Percentiles rank a stretch among this genome's conserved stretches.
phyloP scores from a whole-genome alignment of 2,797 vertebrate genomes.

The Aythya fuligula region DNA sequence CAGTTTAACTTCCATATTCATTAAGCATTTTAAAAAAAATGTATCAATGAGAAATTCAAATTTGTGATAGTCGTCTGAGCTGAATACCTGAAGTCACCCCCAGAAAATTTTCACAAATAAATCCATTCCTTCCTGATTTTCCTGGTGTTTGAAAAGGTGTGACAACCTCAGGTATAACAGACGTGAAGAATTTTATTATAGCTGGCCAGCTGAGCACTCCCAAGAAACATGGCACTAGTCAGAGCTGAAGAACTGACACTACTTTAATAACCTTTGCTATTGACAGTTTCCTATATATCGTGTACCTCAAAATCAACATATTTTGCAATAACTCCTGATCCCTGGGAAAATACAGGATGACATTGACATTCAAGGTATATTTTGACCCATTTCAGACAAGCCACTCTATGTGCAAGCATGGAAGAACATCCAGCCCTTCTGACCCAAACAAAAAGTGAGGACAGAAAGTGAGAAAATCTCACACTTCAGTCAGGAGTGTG shows the following conservation, averaged over 20 bases:
- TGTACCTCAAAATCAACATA: background rate
- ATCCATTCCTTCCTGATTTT: background rate
- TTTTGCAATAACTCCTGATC: background rate
- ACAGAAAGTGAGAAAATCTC: background rate
- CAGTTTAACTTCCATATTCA: background rate
- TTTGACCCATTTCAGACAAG: conserved; percentile 8
- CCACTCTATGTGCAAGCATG: background rate
- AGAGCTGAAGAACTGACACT: background rate
- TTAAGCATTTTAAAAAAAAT: background rate
- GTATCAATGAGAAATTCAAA: background rate
- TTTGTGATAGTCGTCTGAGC: background rate
- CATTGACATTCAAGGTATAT: background rate
- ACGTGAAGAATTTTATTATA: background rate
- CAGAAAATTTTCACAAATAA: background rate
- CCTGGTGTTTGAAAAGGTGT: background rate
- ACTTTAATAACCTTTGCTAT: background rate
- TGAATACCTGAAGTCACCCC: background rate
- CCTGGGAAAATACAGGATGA: background rate
- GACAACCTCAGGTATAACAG: background rate
- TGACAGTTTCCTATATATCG: background rate
- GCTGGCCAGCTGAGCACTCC: background rate
- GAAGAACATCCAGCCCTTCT: background rate
- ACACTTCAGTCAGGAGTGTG: background rate
- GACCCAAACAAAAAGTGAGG: background rate
- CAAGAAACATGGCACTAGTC: background rate